These are phyloP conservation scores for Hemibagrus guttatus DNA, from an alignment of 2,797 vertebrate genomes.

Conservation along the genomic window DNA sequence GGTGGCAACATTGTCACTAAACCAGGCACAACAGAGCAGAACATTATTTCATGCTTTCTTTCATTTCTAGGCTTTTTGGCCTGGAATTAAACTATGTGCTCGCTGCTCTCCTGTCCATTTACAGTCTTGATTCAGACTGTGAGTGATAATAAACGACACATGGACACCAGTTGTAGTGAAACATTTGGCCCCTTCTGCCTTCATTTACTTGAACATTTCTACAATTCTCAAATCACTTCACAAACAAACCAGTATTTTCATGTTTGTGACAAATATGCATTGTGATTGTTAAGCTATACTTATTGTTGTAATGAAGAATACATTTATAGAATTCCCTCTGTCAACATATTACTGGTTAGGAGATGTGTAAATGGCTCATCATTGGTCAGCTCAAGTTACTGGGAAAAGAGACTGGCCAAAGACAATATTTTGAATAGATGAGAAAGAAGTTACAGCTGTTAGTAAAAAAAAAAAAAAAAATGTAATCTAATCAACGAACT, in stretches of 20 bases:
- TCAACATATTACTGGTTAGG: not conserved
- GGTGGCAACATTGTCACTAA: not conserved
- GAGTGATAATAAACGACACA: not conserved
- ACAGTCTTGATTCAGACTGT: not conserved
- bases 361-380: not conserved
- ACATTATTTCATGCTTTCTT: not conserved
- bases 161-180: not conserved
- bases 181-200: not conserved
- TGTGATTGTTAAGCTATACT: not conserved
- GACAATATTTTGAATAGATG: not conserved
- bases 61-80: not conserved
- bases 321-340: not conserved
- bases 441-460: not conserved
- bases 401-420: not conserved
- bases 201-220: slow-evolving; percentile 1
- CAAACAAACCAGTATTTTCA: not conserved
- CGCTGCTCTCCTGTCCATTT: not conserved
- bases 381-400: not conserved
- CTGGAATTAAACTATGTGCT: not conserved
- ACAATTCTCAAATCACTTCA: not conserved
- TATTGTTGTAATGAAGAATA: not conserved
- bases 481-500: not conserved
- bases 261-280: not conserved
- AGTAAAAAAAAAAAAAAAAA: not conserved
- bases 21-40: not conserved